A percentile compares a stretch with the other conserved stretches of the same genome.
phyloP scores from a whole-genome alignment of 2,888 invertebrate species.

The Ecdyonurus torrentis region DNA sequence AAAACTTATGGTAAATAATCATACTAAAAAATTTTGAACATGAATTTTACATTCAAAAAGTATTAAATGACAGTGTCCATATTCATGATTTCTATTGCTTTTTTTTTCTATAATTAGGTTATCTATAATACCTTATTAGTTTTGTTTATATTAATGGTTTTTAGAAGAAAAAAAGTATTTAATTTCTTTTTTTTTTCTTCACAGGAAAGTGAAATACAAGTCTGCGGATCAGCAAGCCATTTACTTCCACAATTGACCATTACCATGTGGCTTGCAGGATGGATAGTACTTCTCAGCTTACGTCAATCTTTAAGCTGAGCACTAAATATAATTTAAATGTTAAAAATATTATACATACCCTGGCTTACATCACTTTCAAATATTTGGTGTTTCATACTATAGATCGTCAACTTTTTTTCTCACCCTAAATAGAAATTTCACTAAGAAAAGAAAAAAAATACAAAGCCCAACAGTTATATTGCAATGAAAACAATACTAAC shows the following conservation, averaged over 20 bases:
- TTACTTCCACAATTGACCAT: constrained; percentile 2
- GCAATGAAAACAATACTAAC: no score
- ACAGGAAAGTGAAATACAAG: constrained; percentile 31
- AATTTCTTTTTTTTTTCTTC: neutral
- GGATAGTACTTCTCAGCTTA: neutral
- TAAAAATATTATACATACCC: neutral
- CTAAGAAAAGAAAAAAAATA: no score
- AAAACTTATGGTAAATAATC: no score
- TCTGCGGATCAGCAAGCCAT: constrained; percentile 20
- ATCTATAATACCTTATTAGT: neutral
- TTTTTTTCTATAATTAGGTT: neutral
- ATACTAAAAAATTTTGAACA: no score
- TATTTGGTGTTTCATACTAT: neutral
- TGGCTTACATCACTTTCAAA: neutral
- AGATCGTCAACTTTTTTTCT: no score
- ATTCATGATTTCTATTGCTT: neutral
- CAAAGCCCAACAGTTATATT: no score
- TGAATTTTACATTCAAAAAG: neutral
- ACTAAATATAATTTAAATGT: neutral
- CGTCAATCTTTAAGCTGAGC: neutral
- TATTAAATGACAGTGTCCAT: neutral
- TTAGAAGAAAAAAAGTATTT: neutral
- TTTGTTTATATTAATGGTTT: neutral
- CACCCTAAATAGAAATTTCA: no score
- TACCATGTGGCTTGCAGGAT: neutral